phyloP scores from a whole-genome alignment of 1,140 invertebrate species.

The Drosophila sturtevanti region DNA sequence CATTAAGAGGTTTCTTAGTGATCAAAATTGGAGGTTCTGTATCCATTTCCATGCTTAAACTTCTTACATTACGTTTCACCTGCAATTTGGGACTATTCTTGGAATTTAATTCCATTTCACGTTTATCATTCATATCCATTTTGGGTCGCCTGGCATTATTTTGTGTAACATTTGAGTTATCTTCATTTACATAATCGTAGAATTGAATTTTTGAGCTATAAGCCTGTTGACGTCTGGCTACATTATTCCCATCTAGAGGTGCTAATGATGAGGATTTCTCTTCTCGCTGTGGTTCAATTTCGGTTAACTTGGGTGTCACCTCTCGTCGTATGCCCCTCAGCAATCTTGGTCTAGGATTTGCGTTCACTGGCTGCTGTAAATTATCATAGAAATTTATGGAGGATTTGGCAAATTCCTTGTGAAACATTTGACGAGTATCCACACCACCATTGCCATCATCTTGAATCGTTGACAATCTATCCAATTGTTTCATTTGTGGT shows the following conservation, averaged over 20 bases:
- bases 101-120: conserved; percentile 70
- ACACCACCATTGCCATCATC: conserved; percentile 48
- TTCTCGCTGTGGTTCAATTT: conserved; percentile 32
- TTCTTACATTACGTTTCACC: conserved; percentile 73
- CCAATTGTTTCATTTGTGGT: not conserved
- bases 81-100: conserved; percentile 80
- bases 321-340: conserved; percentile 38
- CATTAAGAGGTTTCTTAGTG: conserved; percentile 62
- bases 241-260: conserved; percentile 23
- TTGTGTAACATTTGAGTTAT: conserved; percentile 40
- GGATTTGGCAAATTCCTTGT: conserved; percentile 78
- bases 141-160: conserved; percentile 68
- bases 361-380: conserved; percentile 44
- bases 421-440: conserved; percentile 67
- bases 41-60: conserved; percentile 56
- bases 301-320: conserved; percentile 68
- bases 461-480: conserved; percentile 9
- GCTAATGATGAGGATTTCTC: conserved; percentile 15
- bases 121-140: conserved; percentile 79
- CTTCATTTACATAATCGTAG: conserved; percentile 69
- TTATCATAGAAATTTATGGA: conserved; percentile 80
- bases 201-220: conserved; percentile 77
- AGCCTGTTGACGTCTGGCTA: conserved; percentile 59
- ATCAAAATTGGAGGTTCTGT: conserved; percentile 22
- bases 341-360: conserved; percentile 4